Conservation (phyloP, 2,888 invertebrate species). For the Erpobdella octoculata region DNA sequence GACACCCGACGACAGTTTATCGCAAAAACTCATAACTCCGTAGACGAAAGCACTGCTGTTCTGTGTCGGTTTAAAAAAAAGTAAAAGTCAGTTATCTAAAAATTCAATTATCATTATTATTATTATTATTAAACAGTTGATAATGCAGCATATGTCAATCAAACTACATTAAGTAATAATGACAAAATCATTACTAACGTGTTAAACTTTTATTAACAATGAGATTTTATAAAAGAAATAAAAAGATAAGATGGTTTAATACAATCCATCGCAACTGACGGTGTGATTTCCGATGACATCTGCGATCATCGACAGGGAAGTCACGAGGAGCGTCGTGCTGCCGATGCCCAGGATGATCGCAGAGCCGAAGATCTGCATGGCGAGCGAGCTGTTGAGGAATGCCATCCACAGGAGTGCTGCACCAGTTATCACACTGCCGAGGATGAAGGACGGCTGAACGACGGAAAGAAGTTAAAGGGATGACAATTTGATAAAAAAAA, state of each 20-base stretch:
- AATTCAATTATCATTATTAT: no score
- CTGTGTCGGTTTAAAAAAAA: constrained; percentile 46
- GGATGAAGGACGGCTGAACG: constrained; percentile 59
- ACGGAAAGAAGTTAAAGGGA: background rate
- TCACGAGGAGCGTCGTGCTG: constrained; percentile 76
- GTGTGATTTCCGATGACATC: constrained; percentile 78
- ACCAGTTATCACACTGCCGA: constrained; percentile 63
- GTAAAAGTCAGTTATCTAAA: background rate
- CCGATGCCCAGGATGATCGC: constrained; percentile 71
- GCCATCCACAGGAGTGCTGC: constrained; percentile 66
- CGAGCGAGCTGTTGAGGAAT: constrained; percentile 44
- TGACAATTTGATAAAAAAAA: background rate
- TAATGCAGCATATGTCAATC: no score
- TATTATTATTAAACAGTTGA: no score
- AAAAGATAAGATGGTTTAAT: no score
- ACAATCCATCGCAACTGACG: constrained; percentile 43
- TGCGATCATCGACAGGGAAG: constrained; percentile 78
- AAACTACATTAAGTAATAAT: no score
- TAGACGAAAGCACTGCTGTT: constrained; percentile 83
- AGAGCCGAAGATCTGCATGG: constrained; percentile 59
- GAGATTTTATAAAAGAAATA: no score
- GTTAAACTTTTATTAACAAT: no score
- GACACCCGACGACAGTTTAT: constrained; percentile 80
- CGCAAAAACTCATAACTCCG: constrained; percentile 83
- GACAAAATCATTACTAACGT: no score